Percentiles rank a stretch among this genome's conserved stretches.
Conservation (phyloP, 2,113 vertebrate species). For the Mustela lutreola region DNA sequence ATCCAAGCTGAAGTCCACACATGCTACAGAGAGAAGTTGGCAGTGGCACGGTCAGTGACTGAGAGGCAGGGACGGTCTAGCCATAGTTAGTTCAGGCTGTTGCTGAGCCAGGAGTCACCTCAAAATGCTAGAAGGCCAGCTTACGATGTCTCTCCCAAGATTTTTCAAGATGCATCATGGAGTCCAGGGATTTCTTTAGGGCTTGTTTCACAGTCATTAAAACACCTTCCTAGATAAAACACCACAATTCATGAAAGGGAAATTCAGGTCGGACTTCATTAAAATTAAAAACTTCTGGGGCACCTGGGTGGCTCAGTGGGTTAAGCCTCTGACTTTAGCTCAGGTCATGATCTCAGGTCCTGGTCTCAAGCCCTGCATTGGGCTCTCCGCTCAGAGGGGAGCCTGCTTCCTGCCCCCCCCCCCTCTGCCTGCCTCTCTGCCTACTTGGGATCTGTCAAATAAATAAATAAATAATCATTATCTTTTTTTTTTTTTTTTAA, state of each 20-base stretch:
- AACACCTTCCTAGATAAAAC: background rate
- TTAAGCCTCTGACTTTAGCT: too few relatives aligned
- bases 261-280: background rate
- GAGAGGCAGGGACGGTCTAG: too few relatives aligned
- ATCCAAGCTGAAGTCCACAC: background rate
- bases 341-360: too few relatives aligned
- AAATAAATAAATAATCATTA: too few relatives aligned
- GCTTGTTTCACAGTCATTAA: background rate
- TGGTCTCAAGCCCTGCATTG: too few relatives aligned
- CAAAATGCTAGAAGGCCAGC: background rate
- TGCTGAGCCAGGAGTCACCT: background rate
- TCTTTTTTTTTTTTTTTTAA: too few relatives aligned
- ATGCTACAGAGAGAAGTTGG: background rate
- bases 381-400: too few relatives aligned
- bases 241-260: background rate
- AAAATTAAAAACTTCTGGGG: background rate
- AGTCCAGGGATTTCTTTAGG: background rate
- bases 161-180: background rate
- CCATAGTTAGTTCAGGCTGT: background rate
- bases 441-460: too few relatives aligned
- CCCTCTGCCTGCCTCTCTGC: too few relatives aligned
- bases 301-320: too few relatives aligned
- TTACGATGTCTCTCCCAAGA: background rate
- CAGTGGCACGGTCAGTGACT: rapidly evolving
- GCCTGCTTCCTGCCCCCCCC: too few relatives aligned